Base-by-base conservation (phyloP, 2,888 invertebrate species). In the Tipula lateralis region DNA sequence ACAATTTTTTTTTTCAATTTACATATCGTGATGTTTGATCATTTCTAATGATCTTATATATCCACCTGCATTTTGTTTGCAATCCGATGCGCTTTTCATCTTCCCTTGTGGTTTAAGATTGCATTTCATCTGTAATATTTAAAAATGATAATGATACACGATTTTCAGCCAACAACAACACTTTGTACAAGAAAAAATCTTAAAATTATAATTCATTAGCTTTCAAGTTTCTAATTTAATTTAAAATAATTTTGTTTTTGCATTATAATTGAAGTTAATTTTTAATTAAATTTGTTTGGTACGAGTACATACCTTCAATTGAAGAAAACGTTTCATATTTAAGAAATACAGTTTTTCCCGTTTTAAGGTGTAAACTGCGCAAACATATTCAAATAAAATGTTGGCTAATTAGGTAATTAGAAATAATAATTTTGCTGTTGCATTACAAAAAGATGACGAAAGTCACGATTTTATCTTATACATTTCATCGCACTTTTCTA, bases 71-170 rank as follows among this genome's bases (percentile, higher is more conserved):
- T 7, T 9, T n/a, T 39, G 13, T 39, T 39, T 39, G 2, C n/a
- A 39, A 39, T 39, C n/a, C 24, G 24, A 66, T 66, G 66, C 19
- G 66, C 66, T 66, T 66, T 66, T 24, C 50, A 24, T 24, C 4
- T 50, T 50, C 24, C 19, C 19, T 24, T 44, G n/a, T 44, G 44
- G 44, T 16, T 4, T 3, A 44, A 44, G 13, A 39, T 39, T 39
- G 13, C 16, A 44, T 39, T 16, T n/a, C 44, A 44, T 39, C 2
- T 50, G 24, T 24, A n/a, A 24, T 24, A 66, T 19, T 24, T 66
- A 66, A 66, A 66, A 66, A 66, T 24, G 66, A 66, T 66, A 66
- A 66, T 66, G 66, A 66, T 19, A 66, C 66, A 66, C 66, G 66
- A 66, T 7, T 66, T 66, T 24, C 19, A 7, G 9, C 19, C 5